Evolutionary conservation across 2,888 invertebrate genomes (phyloP), one percentile per base, ranked within the genome.

Genomic region (Spatulosminthurus flaviceps): DNA sequence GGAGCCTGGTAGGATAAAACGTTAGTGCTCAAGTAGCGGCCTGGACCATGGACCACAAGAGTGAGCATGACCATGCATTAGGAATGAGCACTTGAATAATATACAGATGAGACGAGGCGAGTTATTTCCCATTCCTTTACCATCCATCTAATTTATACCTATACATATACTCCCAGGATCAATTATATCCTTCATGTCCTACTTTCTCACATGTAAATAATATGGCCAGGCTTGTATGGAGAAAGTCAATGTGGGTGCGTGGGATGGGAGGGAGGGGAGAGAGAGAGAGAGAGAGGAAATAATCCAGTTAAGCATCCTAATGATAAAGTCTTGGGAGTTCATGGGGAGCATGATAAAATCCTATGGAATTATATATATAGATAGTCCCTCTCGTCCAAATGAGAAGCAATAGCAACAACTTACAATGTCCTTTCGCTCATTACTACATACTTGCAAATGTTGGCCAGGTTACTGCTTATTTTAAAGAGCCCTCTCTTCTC

Each of bases 131-230:
- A 64, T 64, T 22, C 64, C 24, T 64, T 64, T 64, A 22, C 11
- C 64, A 64, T 4, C 64, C n/a, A n/a, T n/a, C 1, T 64, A 64
- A 64, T 64, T 64, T 64, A 64, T n/a, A n/a, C n/a, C 64, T 64
- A 64, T 16, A 51, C 61, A 4, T 64, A 64, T 64, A 64, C 64
- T 64, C 64, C 13, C 24, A 64, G 64, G 64, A 64, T 64, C 64
- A 64, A 64, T 64, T 64, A 64, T 64, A 64, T n/a, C n/a, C 64
- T 22, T 64, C 64, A 64, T 64, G 64, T 64, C 64, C 64, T 64
- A 64, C 64, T 64, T 64, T 64, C 64, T 9, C 2, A 22, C 64
- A 64, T 64, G 24, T 24, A 64, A 64, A 24, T 64, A 64, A n/a
- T 22, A 22, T 64, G 64, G 21, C 22, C 22, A 16, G 16, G 9